phyloP scores from a whole-genome alignment of 1,140 invertebrate genomes.

The Ridgeia piscesae region DNA sequence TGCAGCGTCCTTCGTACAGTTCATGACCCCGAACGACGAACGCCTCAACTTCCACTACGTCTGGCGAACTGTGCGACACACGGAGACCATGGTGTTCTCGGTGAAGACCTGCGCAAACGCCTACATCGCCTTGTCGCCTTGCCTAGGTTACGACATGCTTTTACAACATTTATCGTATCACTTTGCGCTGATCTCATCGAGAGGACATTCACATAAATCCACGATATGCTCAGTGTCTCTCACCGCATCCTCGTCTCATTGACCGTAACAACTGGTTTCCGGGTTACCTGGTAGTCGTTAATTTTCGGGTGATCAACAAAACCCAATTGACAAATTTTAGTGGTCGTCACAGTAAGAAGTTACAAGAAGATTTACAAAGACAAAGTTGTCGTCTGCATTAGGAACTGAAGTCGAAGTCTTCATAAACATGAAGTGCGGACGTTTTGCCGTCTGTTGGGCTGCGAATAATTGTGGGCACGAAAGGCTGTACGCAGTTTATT shows the following conservation, averaged over 20 bases:
- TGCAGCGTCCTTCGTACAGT: background rate
- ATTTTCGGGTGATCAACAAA: background rate
- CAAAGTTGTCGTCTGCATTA: background rate
- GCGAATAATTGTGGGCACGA: background rate
- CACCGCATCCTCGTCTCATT: too few relatives aligned
- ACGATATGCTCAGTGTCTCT: too few relatives aligned
- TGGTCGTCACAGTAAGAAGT: background rate
- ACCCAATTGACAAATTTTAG: background rate
- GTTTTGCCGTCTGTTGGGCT: background rate
- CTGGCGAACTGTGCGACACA: background rate
- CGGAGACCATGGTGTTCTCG: background rate
- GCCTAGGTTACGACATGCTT: too few relatives aligned
- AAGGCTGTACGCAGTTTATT: background rate
- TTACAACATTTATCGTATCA: too few relatives aligned
- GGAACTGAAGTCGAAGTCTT: background rate
- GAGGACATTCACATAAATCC: too few relatives aligned
- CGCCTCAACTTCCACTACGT: background rate
- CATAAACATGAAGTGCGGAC: background rate
- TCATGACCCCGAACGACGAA: background rate
- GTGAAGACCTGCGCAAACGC: background rate
- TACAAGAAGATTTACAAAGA: background rate
- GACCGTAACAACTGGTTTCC: too few relatives aligned
- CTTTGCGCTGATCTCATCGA: too few relatives aligned
- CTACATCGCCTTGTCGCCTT: background rate
- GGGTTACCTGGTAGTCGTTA: background rate